Evolutionary conservation across 1,140 invertebrate species (phyloP), one percentile per base, ranked within the genome.

Genomic region (Telenomus remus): DNA sequence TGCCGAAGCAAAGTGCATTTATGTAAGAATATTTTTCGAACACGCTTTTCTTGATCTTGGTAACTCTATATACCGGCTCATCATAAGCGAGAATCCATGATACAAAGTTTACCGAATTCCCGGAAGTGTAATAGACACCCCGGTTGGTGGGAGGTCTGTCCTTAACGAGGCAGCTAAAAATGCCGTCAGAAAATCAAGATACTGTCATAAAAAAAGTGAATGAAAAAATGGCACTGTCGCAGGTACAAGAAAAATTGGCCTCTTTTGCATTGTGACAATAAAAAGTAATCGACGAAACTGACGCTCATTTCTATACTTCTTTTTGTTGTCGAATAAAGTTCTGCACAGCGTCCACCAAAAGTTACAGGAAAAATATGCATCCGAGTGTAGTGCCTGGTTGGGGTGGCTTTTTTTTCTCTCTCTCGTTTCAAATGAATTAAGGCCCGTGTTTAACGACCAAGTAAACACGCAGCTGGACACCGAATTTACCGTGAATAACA

Each of bases 61-160:
- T 73, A 73, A 72, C 19, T 54, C 34, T 65, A 65, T 64, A 78
- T 69, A 66, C 47, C 37, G 57, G n/a, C 35, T 66, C 55, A 37
- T 53, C 55, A 37, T 53, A 44, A 33, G 60, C 14, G 59, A 39
- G n/a, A 79, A 61, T 39, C 51, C 44, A 65, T 60, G 19, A 39
- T 4, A 59, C 77, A 81, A 76, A 82, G 77, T 84, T 80, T 80
- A 82, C 81, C 81, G 73, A 70, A 81, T 82, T 82, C 79, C 82
- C 82, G 81, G 80, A 82, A 84, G 80, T 76, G 80, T 79, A 82
- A 82, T 76, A 51, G 69, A 81, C 79, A 79, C 55, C 64, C 60
- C 57, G n/a, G 50, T 34, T 35, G 11, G 12, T 50, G 16, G 12
- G 7, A 37, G 13, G n/a, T 50, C 10, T 13, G 34, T n/a, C 47